phyloP scores from a whole-genome alignment of 2,888 invertebrate species.

The Rhogogaster chlorosoma region DNA sequence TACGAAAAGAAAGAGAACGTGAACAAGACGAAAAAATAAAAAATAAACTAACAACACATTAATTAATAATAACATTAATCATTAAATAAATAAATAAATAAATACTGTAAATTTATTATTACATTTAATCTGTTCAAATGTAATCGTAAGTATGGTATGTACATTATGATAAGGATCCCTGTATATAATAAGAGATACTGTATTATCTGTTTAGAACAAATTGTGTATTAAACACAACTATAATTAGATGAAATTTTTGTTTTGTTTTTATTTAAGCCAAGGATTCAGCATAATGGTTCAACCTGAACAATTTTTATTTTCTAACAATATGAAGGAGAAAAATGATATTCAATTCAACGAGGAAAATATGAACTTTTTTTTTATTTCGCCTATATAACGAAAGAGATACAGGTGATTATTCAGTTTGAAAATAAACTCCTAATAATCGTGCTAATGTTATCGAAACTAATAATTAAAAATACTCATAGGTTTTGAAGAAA shows the following conservation, averaged over 20 bases:
- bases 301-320: constrained; percentile 10
- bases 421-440: neutral
- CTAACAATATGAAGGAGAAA: neutral
- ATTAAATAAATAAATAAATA: constrained; percentile 30
- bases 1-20: neutral
- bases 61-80: constrained; percentile 42
- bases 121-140: constrained; percentile 48
- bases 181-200: constrained; percentile 48
- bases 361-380: neutral
- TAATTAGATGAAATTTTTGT: neutral
- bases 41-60: neutral
- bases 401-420: constrained; percentile 1
- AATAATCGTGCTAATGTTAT: neutral
- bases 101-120: constrained; percentile 49
- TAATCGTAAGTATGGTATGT: constrained; percentile 44
- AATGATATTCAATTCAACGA: neutral
- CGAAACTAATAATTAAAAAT: neutral
- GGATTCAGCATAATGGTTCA: neutral
- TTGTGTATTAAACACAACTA: constrained; percentile 30
- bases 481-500: neutral
- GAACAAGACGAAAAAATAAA: neutral
- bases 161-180: constrained; percentile 42
- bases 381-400: neutral
- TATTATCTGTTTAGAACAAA: constrained; percentile 46
- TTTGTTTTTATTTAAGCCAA: neutral